Evolutionary conservation across 2,113 vertebrate species (phyloP).

Genomic region (Paratilapia polleni): DNA sequence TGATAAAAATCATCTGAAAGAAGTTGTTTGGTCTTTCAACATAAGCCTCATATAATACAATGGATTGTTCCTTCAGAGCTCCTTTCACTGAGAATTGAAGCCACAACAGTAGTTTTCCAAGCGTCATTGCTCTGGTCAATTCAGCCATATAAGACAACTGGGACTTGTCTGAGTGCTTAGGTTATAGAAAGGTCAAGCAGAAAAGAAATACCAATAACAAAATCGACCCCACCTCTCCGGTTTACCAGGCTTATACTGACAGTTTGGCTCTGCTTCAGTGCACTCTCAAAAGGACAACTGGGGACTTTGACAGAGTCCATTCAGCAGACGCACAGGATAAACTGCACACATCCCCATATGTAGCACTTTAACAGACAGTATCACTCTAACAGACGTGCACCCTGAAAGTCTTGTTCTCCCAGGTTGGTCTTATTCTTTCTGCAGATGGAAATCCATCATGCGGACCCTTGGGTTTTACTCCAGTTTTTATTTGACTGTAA

Average conservation of each 20-base stretch:
- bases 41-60: slow-evolving; percentile 32
- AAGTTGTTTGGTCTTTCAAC: slow-evolving; percentile 15
- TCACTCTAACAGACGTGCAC: slow-evolving; percentile 55
- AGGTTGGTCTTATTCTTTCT: slow-evolving; percentile 45
- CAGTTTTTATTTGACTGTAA: slow-evolving; percentile 48
- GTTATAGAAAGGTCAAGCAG: slow-evolving; percentile 60
- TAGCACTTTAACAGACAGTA: slow-evolving; percentile 53
- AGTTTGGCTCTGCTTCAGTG: slow-evolving; percentile 48
- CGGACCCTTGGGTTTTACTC: slow-evolving; percentile 43
- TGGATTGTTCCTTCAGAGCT: slow-evolving; percentile 42
- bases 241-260: slow-evolving; percentile 42
- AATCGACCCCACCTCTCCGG: slow-evolving; percentile 17
- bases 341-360: slow-evolving; percentile 28
- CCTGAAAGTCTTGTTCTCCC: slow-evolving; percentile 53
- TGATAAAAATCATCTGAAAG: slow-evolving; percentile 31
- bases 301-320: slow-evolving; percentile 53
- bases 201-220: slow-evolving; percentile 59
- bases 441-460: slow-evolving; percentile 56
- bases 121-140: slow-evolving; percentile 48
- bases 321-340: slow-evolving; percentile 38
- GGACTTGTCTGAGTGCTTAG: slow-evolving; percentile 51
- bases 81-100: slow-evolving; percentile 40
- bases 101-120: slow-evolving; percentile 47
- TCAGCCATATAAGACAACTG: slow-evolving; percentile 52
- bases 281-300: slow-evolving; percentile 43